Conservation (phyloP, 2,888 invertebrate genomes). For the Sipha maydis region DNA sequence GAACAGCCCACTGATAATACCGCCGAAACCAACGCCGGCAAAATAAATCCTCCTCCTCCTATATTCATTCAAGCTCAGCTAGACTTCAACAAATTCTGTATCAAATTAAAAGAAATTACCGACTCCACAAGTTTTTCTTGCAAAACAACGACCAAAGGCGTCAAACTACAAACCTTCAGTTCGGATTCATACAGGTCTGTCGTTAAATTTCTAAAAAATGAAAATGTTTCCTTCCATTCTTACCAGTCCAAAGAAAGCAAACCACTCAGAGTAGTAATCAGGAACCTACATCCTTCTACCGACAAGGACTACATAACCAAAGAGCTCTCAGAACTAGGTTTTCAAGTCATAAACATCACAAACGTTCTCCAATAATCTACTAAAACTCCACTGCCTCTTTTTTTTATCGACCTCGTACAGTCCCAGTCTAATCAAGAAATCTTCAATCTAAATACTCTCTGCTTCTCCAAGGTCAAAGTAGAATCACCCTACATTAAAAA, state of each 20-base stretch:
- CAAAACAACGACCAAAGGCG: not conserved
- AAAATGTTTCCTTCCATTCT: not conserved
- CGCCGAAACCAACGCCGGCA: not conserved
- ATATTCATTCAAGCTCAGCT: not conserved
- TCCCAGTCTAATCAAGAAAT: not conserved
- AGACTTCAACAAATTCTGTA: not conserved
- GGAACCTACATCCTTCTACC: not conserved
- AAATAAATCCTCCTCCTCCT: not conserved
- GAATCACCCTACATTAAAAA: not conserved
- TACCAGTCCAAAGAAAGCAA: not conserved
- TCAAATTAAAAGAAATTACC: conserved; percentile 27
- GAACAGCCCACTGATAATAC: too few species aligned
- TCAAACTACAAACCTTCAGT: not conserved
- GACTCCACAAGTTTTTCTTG: conserved; percentile 2
- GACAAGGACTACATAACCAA: not conserved
- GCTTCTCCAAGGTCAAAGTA: conserved; percentile 9
- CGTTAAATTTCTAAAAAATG: not conserved
- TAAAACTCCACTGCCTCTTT: not conserved
- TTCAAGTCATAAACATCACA: not conserved
- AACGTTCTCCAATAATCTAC: not conserved
- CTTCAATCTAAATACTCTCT: not conserved
- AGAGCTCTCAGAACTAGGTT: not conserved
- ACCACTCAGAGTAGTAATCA: not conserved
- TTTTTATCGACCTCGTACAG: not conserved
- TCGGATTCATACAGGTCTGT: not conserved